A percentile compares a stretch with the other conserved stretches of the same genome.
phyloP scores from a whole-genome alignment of 2,113 vertebrate genomes.

The Datnioides undecimradiatus region DNA sequence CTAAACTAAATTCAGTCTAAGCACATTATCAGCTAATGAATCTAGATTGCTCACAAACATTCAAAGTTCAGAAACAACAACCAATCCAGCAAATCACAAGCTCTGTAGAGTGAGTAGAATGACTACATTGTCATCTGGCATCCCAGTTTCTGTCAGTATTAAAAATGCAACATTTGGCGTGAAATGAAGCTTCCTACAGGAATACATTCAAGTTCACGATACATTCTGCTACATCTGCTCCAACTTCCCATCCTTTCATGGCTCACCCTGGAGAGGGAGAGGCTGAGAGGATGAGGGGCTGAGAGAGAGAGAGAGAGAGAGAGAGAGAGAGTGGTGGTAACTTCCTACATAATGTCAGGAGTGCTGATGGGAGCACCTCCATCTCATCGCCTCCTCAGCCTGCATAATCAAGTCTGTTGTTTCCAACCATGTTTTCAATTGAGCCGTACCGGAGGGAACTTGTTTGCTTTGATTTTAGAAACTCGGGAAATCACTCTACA shows the following conservation, averaged over 20 bases:
- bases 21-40: neutral
- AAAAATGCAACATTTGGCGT: conserved; percentile 77
- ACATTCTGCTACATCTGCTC: conserved; percentile 72
- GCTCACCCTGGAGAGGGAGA: conserved; percentile 49
- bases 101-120: conserved; percentile 17
- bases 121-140: conserved; percentile 33
- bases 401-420: conserved; percentile 64
- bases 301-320: neutral
- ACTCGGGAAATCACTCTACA: conserved; percentile 36
- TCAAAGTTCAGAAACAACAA: no score
- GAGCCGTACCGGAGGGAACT: conserved; percentile 35
- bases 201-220: conserved; percentile 66
- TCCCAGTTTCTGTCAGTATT: conserved; percentile 57
- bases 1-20: neutral
- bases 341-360: conserved; percentile 56
- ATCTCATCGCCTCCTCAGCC: conserved; percentile 49
- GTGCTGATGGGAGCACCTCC: conserved; percentile 58
- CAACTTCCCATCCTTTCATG: conserved; percentile 71
- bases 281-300: neutral
- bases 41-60: conserved; percentile 1
- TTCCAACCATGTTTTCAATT: conserved; percentile 52
- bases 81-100: conserved; percentile 23
- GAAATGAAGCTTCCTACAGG: conserved; percentile 68
- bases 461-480: conserved; percentile 55
- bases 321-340: neutral